These are phyloP conservation scores for Sebastes diaconus DNA, from an alignment of 2,797 vertebrate species.

Conservation along the genomic window DNA sequence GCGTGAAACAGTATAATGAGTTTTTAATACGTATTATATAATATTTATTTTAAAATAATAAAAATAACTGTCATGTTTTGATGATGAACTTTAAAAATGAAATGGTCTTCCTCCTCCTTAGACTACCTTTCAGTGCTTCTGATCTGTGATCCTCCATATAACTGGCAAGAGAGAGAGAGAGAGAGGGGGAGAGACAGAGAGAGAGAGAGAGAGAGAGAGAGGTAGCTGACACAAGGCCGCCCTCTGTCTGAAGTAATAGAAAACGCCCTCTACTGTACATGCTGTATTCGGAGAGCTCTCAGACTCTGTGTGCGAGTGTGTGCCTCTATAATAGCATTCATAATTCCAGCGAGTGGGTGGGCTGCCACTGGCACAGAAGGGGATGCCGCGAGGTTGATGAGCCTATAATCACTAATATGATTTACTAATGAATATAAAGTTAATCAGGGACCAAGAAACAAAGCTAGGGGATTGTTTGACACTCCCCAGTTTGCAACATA, in stretches of 20 bases:
- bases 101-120: background rate
- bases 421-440: constrained; percentile 75
- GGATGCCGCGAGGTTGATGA: constrained; percentile 58
- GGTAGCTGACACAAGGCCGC: constrained; percentile 84
- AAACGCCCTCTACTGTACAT: constrained; percentile 70
- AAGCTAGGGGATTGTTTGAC: constrained; percentile 53
- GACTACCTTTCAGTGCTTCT: background rate
- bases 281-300: constrained; percentile 27
- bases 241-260: constrained; percentile 83
- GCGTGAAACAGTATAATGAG: background rate
- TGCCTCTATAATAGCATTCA: constrained; percentile 45
- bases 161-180: background rate
- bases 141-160: constrained; percentile 31
- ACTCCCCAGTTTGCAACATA: constrained; percentile 48
- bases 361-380: constrained; percentile 53
- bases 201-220: constrained; percentile 25
- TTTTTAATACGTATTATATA: background rate
- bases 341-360: constrained; percentile 56
- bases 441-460: constrained; percentile 66
- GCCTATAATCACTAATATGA: constrained; percentile 70
- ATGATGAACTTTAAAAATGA: background rate
- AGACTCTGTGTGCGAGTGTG: constrained; percentile 10
- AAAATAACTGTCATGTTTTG: background rate
- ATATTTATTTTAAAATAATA: background rate
- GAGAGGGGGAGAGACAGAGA: constrained; percentile 17